Conservation (phyloP, 30 jellyfish, hydroid and myxozoan species). For the Cassiopea xamachana region DNA sequence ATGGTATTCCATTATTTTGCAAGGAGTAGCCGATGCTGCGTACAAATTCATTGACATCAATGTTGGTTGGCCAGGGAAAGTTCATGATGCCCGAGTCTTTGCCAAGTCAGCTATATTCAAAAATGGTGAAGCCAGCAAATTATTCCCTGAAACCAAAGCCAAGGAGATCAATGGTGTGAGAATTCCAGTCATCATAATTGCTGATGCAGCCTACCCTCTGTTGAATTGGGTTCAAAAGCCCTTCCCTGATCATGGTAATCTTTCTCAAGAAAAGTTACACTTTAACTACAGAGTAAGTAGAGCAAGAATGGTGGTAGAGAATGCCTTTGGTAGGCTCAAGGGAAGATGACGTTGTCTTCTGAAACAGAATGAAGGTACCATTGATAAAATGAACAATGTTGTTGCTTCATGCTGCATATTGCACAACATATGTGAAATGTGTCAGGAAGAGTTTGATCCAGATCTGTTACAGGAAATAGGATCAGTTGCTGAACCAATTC, state of each 20-base stretch:
- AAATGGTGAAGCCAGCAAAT: constrained; percentile 21
- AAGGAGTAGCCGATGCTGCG: constrained; percentile 21
- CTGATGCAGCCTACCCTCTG: constrained; percentile 64
- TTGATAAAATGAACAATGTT: constrained; percentile 2
- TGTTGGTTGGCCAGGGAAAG: constrained; percentile 69
- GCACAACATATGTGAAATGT: constrained; percentile 21
- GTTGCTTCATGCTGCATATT: constrained; percentile 41
- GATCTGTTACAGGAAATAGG: constrained; percentile 43
- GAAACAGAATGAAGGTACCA: constrained; percentile 34
- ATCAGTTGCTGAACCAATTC: constrained; percentile 6
- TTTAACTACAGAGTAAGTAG: constrained; percentile 61
- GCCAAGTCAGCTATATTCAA: constrained; percentile 23
- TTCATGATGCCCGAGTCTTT: constrained; percentile 62
- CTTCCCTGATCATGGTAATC: constrained; percentile 31
- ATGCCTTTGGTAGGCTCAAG: constrained; percentile 68
- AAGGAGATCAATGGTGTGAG: constrained; percentile 37
- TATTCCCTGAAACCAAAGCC: constrained; percentile 16
- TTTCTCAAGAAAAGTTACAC: constrained; percentile 18
- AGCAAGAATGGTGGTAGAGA: constrained; percentile 69
- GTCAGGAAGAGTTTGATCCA: constrained; percentile 20
- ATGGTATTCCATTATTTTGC: constrained; percentile 48
- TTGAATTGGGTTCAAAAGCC: constrained; percentile 29
- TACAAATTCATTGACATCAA: constrained; percentile 48
- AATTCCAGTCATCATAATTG: constrained; percentile 22
- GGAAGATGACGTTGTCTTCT: constrained; percentile 51